phyloP scores from a whole-genome alignment of 2,113 vertebrate species.

The Columbina picui region DNA sequence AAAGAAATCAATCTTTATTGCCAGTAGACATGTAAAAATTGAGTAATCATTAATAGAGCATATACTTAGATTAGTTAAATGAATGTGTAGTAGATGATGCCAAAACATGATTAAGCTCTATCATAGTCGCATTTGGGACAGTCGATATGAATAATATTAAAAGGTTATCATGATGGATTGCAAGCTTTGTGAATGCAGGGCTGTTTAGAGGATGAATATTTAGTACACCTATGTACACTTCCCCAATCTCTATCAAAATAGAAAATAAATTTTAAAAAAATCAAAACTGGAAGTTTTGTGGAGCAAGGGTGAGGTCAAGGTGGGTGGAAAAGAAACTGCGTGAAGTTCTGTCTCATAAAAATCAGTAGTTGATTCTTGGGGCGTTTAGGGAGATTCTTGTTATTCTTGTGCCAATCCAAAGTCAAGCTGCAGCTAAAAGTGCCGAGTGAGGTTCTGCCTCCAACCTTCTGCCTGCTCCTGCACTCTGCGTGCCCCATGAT shows the following conservation, averaged over 20 bases:
- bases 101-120: background rate
- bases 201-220: background rate
- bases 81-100: background rate
- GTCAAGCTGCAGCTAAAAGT: background rate
- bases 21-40: background rate
- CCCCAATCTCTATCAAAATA: background rate
- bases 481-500: accelerated
- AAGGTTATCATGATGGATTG: background rate
- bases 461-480: background rate
- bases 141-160: background rate
- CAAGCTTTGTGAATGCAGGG: background rate
- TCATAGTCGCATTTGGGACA: background rate
- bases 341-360: background rate
- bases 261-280: background rate
- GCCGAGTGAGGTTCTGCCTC: background rate
- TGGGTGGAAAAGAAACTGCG: background rate
- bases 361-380: background rate
- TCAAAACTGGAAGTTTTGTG: background rate
- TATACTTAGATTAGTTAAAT: background rate
- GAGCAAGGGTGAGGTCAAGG: background rate
- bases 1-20: background rate
- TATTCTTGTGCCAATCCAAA: background rate
- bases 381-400: background rate
- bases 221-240: background rate
- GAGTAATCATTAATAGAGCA: background rate